phyloP scores from a whole-genome alignment of 2,113 vertebrate species.

The Lophius piscatorius region DNA sequence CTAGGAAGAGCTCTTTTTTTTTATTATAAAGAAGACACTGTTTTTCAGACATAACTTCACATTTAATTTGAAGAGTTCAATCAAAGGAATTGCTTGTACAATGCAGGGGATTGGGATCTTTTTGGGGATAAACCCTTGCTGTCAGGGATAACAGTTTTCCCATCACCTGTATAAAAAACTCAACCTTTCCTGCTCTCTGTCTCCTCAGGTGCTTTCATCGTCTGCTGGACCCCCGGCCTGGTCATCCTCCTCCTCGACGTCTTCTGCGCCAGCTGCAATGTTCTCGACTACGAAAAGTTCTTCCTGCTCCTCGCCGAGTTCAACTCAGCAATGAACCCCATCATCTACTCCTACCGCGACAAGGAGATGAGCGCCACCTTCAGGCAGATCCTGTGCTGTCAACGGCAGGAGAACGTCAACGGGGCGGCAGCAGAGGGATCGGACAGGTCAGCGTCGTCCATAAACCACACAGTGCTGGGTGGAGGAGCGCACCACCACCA shows the following conservation, averaged over 20 bases:
- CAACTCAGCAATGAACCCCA: conserved; percentile 99
- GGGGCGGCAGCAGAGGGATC: conserved; percentile 89
- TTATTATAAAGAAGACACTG: too few relatives aligned
- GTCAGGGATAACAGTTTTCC: too few relatives aligned
- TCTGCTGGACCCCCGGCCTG: conserved; percentile 98
- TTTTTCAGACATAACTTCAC: too few relatives aligned
- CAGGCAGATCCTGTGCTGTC: conserved; percentile 97
- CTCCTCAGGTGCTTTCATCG: conserved; percentile 90
- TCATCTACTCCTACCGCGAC: conserved; percentile 99
- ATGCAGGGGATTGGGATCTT: too few relatives aligned
- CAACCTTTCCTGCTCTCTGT: conserved; percentile 9
- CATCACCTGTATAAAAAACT: too few relatives aligned
- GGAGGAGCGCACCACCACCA: conserved; percentile 65
- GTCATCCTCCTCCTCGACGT: conserved; percentile 95
- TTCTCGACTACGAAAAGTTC: conserved; percentile 96
- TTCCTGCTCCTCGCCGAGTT: conserved; percentile 97
- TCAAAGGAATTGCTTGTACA: too few relatives aligned
- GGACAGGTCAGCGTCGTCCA: conserved; percentile 92
- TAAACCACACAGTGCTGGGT: conserved; percentile 94
- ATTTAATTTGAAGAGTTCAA: too few relatives aligned
- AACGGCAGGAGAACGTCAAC: conserved; percentile 87
- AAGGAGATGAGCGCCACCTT: conserved; percentile 99
- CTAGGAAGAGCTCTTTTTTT: too few relatives aligned
- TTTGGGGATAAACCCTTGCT: too few relatives aligned
- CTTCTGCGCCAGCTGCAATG: conserved; percentile 89